Evolutionary conservation across 1,140 invertebrate species (phyloP), one percentile per base, ranked within the genome.

Genomic region (Zophobas morio): DNA sequence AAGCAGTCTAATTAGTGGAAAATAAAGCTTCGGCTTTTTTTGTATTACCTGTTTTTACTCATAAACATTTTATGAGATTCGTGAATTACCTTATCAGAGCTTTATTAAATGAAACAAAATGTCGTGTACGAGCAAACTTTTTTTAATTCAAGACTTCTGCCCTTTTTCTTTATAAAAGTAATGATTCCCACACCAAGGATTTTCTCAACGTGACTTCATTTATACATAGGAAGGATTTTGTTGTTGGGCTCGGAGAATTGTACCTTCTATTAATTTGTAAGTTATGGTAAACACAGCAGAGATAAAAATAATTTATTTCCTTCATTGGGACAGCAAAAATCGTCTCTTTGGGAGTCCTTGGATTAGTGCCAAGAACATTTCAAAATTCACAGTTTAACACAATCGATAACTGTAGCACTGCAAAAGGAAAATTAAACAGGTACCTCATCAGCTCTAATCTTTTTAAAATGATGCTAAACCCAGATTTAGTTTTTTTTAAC

Each of bases 361-460:
- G 60, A 66, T 66, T 66, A 66, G 60, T 66, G 60, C 60, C 60
- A 66, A 40, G 39, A 63, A 66, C 60, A 66, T 66, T 66, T 66
- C 60, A 66, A 66, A 66, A 66, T 66, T 66, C 60, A 66, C 60
- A 66, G 60, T 66, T 66, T 66, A 66, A 66, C 60, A 66, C 60
- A 66, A 66, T 66, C 60, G 60, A 66, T 66, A 66, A 66, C 60
- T 66, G 60, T 66, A 66, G 36, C 60, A 66, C 60, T 33, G 60
- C 60, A 66, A 66, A 66, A 66, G 42, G 60, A 66, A 63, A 42
- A 66, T 66, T 8, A 36, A 36, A 39, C 60, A 66, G 60, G 60
- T 66, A 66, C 60, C n/a, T 42, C 60, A 66, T 66, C 60, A 42
- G 60, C 56, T 6, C 56, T 60, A 60, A 60, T 60, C 34, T 32